Conservation (phyloP, 2,888 invertebrate species). For the Baronia brevicornis region DNA sequence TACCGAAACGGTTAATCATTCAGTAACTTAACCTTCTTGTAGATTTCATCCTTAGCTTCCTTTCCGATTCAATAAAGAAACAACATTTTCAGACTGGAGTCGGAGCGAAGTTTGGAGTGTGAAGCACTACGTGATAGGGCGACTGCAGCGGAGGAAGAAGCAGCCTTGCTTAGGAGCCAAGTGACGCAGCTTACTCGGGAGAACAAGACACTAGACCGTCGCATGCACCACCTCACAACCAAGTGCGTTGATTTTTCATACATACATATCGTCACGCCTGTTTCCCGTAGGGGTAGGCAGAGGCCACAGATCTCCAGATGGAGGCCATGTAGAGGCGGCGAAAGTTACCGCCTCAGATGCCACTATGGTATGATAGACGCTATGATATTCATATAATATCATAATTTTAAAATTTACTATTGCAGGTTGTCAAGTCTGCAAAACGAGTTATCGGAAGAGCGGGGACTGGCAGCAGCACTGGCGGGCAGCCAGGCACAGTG, state of each 20-base stretch:
- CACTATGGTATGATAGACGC: no score
- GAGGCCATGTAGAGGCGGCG: no score
- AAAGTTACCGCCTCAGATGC: no score
- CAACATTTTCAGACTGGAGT: conserved; percentile 55
- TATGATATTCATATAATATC: no score
- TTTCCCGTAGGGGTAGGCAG: no score
- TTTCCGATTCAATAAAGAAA: background rate
- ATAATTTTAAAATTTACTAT: background rate
- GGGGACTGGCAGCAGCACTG: conserved; percentile 81
- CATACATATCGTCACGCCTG: no score
- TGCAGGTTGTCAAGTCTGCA: conserved; percentile 50
- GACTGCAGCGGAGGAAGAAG: conserved; percentile 62
- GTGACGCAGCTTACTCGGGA: conserved; percentile 76
- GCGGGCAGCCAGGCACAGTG: conserved; percentile 51
- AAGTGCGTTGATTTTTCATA: no score
- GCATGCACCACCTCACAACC: conserved; percentile 76
- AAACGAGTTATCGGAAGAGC: conserved; percentile 87
- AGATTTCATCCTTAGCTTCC: background rate
- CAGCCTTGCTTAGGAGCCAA: conserved; percentile 58
- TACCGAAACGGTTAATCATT: no score
- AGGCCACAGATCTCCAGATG: no score
- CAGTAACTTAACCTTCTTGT: no score
- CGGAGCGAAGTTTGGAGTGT: conserved; percentile 63
- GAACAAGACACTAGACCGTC: conserved; percentile 82
- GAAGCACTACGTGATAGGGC: conserved; percentile 72